Evolutionary conservation across 2,797 vertebrate genomes (phyloP), one percentile per base, ranked within the genome.

Genomic region (Coilia nasus): DNA sequence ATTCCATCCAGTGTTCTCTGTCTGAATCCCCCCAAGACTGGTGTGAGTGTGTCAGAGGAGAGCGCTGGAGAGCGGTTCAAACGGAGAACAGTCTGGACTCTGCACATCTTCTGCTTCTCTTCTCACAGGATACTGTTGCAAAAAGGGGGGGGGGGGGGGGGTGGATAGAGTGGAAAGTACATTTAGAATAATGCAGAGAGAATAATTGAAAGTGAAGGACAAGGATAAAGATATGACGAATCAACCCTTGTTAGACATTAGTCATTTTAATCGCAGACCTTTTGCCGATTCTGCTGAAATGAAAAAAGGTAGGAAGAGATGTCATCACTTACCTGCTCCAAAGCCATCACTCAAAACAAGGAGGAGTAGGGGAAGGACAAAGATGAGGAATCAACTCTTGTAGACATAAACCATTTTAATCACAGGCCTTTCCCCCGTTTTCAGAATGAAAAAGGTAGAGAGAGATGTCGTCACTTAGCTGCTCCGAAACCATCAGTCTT

Each of bases 71-170:
- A 78, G 31, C 2, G 35, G 71, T 78, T 78, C 71, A 78, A 44
- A 31, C 19, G 6, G 31, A 44, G 35, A 78, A 41, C 71, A n/a
- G 15, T 41, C 35, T 41, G 14, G 64, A 25, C 25, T 44, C 6
- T 78, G 71, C 17, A 35, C 31, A 78, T 78, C 71, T 31, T 28
- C 35, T 78, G 31, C 35, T 35, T 78, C 41, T 78, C 31, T 78
- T 44, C 71, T 44, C 71, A 44, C 35, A 78, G 35, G 71, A 78
- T 10, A 6, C 71, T 78, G 35, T 75, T 14, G 85, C 60, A 31
- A 46, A 31, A 59, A 83, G 23, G 83, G 80, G 50, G 64, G 15
- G n/a, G 57, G 60, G 6, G 11, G 64, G 71, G 71, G 60, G n/a
- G 6, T 41, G 6, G 35, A 21, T 21, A 21, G 17, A 6, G 15